These are phyloP conservation scores for Prionailurus viverrinus DNA, from an alignment of 2,113 vertebrate species.

Conservation along the genomic window DNA sequence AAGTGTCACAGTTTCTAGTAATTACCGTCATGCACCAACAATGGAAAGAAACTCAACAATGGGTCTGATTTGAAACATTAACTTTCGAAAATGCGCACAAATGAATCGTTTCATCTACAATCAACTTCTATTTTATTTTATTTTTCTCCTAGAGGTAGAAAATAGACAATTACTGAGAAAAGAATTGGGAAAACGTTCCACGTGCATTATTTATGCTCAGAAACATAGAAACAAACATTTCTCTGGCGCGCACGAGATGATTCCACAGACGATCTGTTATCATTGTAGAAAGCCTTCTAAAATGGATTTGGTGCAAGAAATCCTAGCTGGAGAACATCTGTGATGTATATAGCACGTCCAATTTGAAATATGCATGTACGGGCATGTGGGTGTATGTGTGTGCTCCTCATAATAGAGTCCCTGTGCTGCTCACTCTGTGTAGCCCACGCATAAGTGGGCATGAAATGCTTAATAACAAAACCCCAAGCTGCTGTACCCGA, in stretches of 20 bases:
- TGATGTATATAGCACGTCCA: slow-evolving; percentile 38
- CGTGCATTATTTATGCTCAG: slow-evolving; percentile 19
- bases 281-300: not conserved
- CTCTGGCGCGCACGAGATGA: not conserved
- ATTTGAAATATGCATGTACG: not conserved
- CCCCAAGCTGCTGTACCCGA: not conserved
- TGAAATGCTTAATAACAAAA: slow-evolving; percentile 36
- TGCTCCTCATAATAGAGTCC: slow-evolving; percentile 29
- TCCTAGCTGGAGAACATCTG: not conserved
- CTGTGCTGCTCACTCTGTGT: not conserved
- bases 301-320: not conserved
- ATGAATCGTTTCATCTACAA: slow-evolving; percentile 67
- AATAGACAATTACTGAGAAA: slow-evolving; percentile 69
- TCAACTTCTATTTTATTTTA: slow-evolving; percentile 62
- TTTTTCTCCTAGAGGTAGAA: slow-evolving; percentile 56
- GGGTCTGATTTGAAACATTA: slow-evolving; percentile 71
- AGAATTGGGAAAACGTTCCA: slow-evolving; percentile 49
- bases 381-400: not conserved
- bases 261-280: not conserved
- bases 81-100: slow-evolving; percentile 62
- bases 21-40: slow-evolving; percentile 56
- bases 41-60: slow-evolving; percentile 50
- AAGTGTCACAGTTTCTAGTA: slow-evolving; percentile 46
- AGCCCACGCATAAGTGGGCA: slow-evolving; percentile 64
- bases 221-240: slow-evolving; percentile 65